Conservation (phyloP, 1,140 invertebrate genomes). For the Drosophila sp. region DNA sequence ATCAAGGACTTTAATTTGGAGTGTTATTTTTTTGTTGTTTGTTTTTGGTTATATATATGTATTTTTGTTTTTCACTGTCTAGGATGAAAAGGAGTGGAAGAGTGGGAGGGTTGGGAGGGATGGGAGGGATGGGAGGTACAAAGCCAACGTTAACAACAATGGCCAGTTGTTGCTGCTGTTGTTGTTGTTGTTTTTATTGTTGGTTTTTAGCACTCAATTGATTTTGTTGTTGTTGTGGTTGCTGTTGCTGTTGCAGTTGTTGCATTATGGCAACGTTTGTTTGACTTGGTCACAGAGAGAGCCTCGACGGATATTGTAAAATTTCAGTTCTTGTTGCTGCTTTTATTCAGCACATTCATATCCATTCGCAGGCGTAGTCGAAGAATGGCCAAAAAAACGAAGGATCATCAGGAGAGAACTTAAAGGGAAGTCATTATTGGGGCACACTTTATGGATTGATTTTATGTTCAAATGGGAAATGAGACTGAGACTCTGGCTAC, state of each 20-base stretch:
- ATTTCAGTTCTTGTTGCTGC: conserved; percentile 32
- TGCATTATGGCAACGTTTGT: conserved; percentile 54
- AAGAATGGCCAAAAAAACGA: not conserved
- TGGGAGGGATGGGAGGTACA: no score
- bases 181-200: conserved; percentile 47
- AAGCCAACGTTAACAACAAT: no score
- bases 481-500: not conserved
- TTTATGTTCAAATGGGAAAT: no score
- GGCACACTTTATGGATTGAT: no score
- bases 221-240: conserved; percentile 56
- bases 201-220: conserved; percentile 78
- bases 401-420: no score
- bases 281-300: conserved; percentile 20
- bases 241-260: conserved; percentile 31
- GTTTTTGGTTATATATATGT: no score
- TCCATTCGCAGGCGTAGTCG: not conserved
- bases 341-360: not conserved
- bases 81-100: no score
- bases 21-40: no score
- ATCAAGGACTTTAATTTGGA: no score
- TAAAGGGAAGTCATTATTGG: no score
- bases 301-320: conserved; percentile 22
- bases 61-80: no score
- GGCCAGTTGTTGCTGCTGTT: conserved; percentile 4
- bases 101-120: no score